These are phyloP conservation scores for Pyrgus malvae DNA, from an alignment of 2,888 invertebrate genomes.

Conservation along the genomic window DNA sequence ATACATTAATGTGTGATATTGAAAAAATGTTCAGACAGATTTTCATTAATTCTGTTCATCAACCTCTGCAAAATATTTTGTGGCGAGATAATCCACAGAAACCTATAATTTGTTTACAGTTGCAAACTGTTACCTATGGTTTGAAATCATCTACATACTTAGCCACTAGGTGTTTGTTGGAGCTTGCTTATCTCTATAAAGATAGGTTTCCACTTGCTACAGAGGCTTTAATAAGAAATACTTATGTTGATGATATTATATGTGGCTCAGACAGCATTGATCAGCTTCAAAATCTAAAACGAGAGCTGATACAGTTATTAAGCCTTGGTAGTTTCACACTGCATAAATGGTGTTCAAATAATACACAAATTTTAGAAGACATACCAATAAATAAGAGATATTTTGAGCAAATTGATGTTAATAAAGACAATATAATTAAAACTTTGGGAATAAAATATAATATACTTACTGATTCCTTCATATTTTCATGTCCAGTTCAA, in stretches of 20 bases:
- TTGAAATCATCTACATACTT: conserved; percentile 27
- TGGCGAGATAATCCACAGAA: background rate
- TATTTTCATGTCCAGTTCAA: too few species aligned
- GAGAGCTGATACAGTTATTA: conserved; percentile 7
- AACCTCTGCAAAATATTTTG: background rate
- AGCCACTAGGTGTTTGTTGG: conserved; percentile 27
- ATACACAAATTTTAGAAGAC: background rate
- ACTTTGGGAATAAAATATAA: too few species aligned
- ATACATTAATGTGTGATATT: background rate
- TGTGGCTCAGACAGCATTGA: background rate
- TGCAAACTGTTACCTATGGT: conserved; percentile 32
- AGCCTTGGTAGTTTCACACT: conserved; percentile 13
- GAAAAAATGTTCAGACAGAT: background rate
- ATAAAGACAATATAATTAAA: conserved; percentile 24
- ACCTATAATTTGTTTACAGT: conserved; percentile 24
- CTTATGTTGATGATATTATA: background rate
- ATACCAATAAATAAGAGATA: conserved; percentile 17
- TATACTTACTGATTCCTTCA: too few species aligned
- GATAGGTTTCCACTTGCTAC: background rate
- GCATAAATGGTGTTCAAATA: conserved; percentile 30
- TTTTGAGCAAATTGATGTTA: conserved; percentile 20
- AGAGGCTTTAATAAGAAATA: background rate
- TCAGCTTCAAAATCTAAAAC: background rate
- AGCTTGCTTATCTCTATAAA: conserved; percentile 18
- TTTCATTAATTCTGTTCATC: background rate